Evolutionary conservation across 2,797 vertebrate genomes (phyloP).

Genomic region (Vultur gryphus): DNA sequence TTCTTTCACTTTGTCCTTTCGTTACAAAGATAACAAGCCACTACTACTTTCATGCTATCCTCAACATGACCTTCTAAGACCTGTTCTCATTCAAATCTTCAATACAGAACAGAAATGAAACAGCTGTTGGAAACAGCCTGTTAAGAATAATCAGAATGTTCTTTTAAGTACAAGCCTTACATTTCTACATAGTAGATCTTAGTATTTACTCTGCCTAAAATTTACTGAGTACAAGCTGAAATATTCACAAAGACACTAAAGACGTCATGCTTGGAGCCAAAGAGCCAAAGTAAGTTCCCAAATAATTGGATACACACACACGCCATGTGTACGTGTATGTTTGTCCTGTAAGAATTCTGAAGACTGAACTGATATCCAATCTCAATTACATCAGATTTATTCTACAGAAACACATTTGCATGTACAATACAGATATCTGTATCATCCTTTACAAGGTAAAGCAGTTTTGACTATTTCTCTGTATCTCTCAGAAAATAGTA

Average conservation of each 20-base stretch:
- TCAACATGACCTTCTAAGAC: neutral
- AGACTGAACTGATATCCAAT: neutral
- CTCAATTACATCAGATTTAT: neutral
- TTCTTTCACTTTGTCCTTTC: neutral
- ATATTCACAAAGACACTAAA: neutral
- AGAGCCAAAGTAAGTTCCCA: neutral
- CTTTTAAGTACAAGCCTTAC: neutral
- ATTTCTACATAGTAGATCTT: neutral
- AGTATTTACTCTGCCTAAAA: neutral
- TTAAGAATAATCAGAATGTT: neutral
- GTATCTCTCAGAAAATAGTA: neutral
- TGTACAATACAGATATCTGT: neutral
- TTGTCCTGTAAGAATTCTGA: neutral
- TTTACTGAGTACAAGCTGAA: neutral
- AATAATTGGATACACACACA: neutral
- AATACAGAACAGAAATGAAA: neutral
- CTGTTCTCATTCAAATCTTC: neutral
- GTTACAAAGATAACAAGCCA: neutral
- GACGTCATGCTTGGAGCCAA: neutral
- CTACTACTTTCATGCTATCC: neutral
- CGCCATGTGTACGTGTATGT: rapidly evolving
- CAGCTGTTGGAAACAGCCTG: neutral
- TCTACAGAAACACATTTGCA: neutral
- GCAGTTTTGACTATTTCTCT: neutral
- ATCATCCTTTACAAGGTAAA: neutral